Conservation (phyloP, 2,888 invertebrate genomes). For the Endomychus coccineus region DNA sequence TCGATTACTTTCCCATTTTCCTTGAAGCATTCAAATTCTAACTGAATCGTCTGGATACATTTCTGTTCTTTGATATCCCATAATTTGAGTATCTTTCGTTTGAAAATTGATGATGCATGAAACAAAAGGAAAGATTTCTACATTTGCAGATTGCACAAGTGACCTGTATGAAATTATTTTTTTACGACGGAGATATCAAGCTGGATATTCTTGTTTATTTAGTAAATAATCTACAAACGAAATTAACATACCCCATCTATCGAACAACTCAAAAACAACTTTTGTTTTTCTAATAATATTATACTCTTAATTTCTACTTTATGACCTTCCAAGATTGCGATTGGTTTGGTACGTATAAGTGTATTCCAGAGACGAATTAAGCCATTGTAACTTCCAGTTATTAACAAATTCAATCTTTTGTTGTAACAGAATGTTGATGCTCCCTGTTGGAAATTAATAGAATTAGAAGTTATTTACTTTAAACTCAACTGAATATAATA, state of each 20-base stretch:
- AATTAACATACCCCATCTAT: conserved; percentile 51
- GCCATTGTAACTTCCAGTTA: conserved; percentile 52
- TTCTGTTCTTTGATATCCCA: conserved; percentile 54
- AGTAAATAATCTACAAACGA: too few relatives aligned
- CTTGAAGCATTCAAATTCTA: conserved; percentile 51
- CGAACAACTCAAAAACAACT: conserved; percentile 49
- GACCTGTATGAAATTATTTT: too few relatives aligned
- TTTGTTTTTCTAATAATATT: conserved; percentile 44
- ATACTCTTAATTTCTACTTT: conserved; percentile 48
- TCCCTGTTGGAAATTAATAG: conserved; percentile 2
- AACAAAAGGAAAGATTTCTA: too few relatives aligned
- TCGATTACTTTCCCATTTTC: conserved; percentile 52
- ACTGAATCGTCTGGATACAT: conserved; percentile 49
- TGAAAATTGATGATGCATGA: too few relatives aligned
- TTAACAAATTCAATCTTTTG: conserved; percentile 43
- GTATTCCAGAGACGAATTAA: conserved; percentile 53
- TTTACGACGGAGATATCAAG: too few relatives aligned
- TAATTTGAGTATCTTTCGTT: conserved; percentile 53
- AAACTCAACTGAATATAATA: conserved; percentile 2
- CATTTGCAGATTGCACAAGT: too few relatives aligned
- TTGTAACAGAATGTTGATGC: conserved; percentile 14
- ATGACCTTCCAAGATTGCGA: conserved; percentile 38
- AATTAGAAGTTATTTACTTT: background rate
- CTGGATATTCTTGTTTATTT: too few relatives aligned
- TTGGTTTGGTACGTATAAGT: conserved; percentile 40